Base-by-base conservation (phyloP, 1,140 invertebrate species). In the Macrocentrus cingulum region DNA sequence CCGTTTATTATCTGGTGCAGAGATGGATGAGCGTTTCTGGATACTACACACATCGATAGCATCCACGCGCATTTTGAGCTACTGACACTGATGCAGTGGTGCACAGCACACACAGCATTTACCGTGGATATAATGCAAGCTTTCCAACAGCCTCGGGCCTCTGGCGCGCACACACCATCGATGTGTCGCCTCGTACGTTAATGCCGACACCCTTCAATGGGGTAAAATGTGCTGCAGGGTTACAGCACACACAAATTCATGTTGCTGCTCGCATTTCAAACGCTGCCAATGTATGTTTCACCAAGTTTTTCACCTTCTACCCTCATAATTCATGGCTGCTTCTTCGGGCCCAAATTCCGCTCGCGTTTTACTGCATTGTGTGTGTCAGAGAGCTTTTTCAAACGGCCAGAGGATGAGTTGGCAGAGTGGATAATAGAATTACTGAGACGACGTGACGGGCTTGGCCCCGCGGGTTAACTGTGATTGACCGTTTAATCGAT, bases 401-500 rank as follows among this genome's bases (percentile, higher is more conserved):
- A 36, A 56, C 6, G 13, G 9, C 19, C 16, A 46, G 34, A 37
- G 41, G 50, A 32, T 16, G 23, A 41, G 32, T 46, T 48, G 25
- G 15, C 16, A 50, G 34, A 48, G 34, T 60, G 57, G 61, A 63
- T 63, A 63, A 63, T 56, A 53, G 61, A 63, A 63, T 63, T 63
- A 63, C 53, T 49, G 49, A 39, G 57, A 59, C 55, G 57, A 63
- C 61, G 61, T 63, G 57, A 60, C 57, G 34, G 54, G 61, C 48
- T 56, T 53, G 53, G 39, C 36, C 56, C 20, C 16, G 29, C 18
- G 59, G 63, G 63, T 67, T 65, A 63, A 67, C 61, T 62, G 60
- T 66, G 66, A 70, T 67, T 67, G 65, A 67, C 65, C 61, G 64
- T 65, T 71, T 67, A 68, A 69, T 70, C 64, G 68, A 66, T 60